Evolutionary conservation across 92 coral and sea anemone species (phyloP), one percentile per base, ranked within the genome.

Genomic region (Phymanthus crucifer): DNA sequence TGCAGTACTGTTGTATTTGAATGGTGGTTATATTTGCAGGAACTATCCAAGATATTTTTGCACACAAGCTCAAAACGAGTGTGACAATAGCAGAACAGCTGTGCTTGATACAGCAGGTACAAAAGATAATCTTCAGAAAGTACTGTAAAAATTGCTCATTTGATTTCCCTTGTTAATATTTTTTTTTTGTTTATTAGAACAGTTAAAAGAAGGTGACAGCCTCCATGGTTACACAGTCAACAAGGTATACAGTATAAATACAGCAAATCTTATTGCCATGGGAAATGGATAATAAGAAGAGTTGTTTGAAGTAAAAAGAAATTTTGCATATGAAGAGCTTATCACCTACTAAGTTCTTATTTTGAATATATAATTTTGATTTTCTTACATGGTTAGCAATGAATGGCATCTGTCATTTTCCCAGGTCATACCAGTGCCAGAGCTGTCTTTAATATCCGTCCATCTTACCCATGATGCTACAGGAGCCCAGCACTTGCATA

Each of bases 401-500:
- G n/a, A n/a, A n/a, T n/a, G n/a, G n/a, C n/a, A n/a, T n/a, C n/a
- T 61, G 10, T n/a, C 6, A 61, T 18, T 43, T 52, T 1, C 67
- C 12, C 66, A 93, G 98, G 97, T 94, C 81, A 81, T 88, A 23
- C 88, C 98, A 23, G 89, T 93, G 16, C 95, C 91, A 61, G 99
- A 96, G 72, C 90, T 96, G 27, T 91, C 90, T 77, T 78, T 96
- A 36, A 96, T 89, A 3, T 93, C 99, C 12, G 92, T 96, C 6
- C 87, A 96, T 71, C 89, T 96, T 78, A 86, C 83, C 16, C 99
- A 96, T 81, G 90, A 91, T 73, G 84, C 91, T 40, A 96, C 99
- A 64, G 99, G 98, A 61, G 99, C 98, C 32, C 89, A 91, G 79
- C 99, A 96, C 77, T 90, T 96, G 72, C 99, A 96, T 54, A 86